Evolutionary conservation across 2,797 vertebrate species (phyloP), one percentile per base, ranked within the genome.

Genomic region (Melanotaenia nigrans): DNA sequence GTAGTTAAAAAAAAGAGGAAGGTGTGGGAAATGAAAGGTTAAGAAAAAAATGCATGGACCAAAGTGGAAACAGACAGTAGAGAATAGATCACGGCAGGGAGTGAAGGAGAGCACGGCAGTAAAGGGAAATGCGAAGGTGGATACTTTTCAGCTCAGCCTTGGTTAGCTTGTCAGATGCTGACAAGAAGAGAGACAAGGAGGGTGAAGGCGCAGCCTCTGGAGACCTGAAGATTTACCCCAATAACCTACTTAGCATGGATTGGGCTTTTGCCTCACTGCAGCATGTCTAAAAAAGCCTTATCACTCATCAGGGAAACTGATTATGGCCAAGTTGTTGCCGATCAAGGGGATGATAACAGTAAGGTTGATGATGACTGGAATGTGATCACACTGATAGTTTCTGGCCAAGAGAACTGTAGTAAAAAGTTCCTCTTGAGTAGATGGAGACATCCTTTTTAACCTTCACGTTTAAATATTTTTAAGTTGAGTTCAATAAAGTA

Each of bases 181-280:
- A 88, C 89, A 89, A 69, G 68, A 77, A 79, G 75, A 85, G 80
- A 90, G 80, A 68, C 22, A 47, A 14, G 24, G 77, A 88, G 79
- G 69, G 73, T 86, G 81, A 85, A 78, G 25, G 65, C 57, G 82
- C 81, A 68, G 73, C 75, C 89, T 87, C 83, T 65, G 75, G 89
- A 91, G 89, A 89, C 84, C 75, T 83, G 77, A 85, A 89, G 88
- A 90, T 89, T 86, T 89, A 91, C 81, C 89, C 88, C 90, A 75
- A 63, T 89, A 93, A 92, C 90, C 87, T 84, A 90, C 82, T 92
- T 92, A 91, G 76, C 85, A 88, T 89, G 86, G 89, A 90, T 88
- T 61, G 66, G 65, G 71, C 83, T 65, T 76, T 75, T 76, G 77
- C 73, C 80, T 87, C 55, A 59, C 73, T 78, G 82, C 86, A 80